Evolutionary conservation across 2,113 vertebrate species (phyloP).

Genomic region (Anolis sagrei): DNA sequence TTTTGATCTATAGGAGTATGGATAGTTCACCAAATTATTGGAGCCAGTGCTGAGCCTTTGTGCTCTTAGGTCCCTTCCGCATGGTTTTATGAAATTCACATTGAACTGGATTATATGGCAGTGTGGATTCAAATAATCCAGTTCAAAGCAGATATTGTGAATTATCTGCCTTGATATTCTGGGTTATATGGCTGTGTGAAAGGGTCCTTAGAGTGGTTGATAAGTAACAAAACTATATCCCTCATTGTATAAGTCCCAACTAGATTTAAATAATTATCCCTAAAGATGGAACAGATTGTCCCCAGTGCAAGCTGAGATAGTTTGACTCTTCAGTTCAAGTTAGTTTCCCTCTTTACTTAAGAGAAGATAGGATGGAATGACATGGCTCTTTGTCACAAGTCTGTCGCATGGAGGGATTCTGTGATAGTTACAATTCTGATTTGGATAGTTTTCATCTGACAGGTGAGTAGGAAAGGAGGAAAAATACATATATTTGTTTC

Average conservation of each 20-base stretch:
- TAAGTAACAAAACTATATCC: not conserved
- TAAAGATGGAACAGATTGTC: not conserved
- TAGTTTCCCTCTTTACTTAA: not conserved
- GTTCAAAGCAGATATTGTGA: too few species aligned
- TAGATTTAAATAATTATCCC: not conserved
- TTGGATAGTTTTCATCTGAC: not conserved
- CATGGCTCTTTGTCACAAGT: not conserved
- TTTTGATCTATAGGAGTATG: not conserved
- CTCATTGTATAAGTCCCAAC: not conserved
- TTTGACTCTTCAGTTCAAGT: not conserved
- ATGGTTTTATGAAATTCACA: too few species aligned
- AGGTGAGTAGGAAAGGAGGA: not conserved
- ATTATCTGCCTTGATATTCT: too few species aligned
- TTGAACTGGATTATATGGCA: too few species aligned
- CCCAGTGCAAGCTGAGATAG: not conserved
- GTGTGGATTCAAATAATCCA: too few species aligned
- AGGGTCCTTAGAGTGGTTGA: too few species aligned
- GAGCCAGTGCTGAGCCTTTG: too few species aligned
- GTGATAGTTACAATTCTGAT: not conserved
- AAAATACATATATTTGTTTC: not conserved
- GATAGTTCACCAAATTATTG: not conserved
- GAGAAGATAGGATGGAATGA: not conserved
- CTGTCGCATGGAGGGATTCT: too few species aligned
- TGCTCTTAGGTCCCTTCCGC: too few species aligned
- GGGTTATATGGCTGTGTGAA: not conserved